A percentile compares a stretch with the other conserved stretches of the same genome.
These are phyloP conservation scores for Sinocyclocheilus grahami DNA, from an alignment of 2,113 vertebrate species.

Conservation along the genomic window DNA sequence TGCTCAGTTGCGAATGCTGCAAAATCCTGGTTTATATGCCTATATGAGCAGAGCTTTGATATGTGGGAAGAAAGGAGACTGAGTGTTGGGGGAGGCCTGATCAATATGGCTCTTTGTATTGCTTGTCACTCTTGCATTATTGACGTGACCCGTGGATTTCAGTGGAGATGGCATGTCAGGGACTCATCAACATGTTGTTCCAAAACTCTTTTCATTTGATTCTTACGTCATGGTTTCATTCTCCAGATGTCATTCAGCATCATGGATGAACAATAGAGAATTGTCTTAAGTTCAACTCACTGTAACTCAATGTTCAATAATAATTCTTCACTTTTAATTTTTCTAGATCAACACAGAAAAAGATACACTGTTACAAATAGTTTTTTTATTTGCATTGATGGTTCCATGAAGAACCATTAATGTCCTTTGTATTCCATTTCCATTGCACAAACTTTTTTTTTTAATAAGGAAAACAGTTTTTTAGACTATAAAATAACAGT, in stretches of 20 bases:
- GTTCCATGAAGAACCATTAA: background rate
- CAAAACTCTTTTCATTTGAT: slow-evolving; percentile 43
- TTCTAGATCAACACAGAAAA: background rate
- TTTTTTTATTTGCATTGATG: background rate
- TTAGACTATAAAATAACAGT: too few species aligned
- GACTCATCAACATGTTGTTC: slow-evolving; percentile 44
- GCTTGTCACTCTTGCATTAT: slow-evolving; percentile 43
- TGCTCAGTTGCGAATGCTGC: background rate
- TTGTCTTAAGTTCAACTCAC: background rate
- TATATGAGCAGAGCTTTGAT: background rate
- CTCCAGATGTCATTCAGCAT: slow-evolving; percentile 45
- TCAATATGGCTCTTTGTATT: slow-evolving; percentile 44
- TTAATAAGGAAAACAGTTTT: too few species aligned
- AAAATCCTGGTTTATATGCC: background rate
- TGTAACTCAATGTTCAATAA: background rate
- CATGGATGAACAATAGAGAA: background rate
- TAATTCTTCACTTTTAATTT: background rate
- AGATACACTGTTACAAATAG: background rate
- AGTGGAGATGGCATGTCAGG: slow-evolving; percentile 41
- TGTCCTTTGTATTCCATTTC: background rate
- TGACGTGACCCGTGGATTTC: slow-evolving; percentile 51
- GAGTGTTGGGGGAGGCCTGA: background rate
- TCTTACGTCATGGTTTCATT: slow-evolving; percentile 41
- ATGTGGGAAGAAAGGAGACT: background rate
- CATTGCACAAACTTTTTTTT: background rate